A percentile compares a stretch with the other conserved stretches of the same genome.
Conservation (phyloP, 64 coral and sea anemone genomes). For the Dendronephthya gigantea region DNA sequence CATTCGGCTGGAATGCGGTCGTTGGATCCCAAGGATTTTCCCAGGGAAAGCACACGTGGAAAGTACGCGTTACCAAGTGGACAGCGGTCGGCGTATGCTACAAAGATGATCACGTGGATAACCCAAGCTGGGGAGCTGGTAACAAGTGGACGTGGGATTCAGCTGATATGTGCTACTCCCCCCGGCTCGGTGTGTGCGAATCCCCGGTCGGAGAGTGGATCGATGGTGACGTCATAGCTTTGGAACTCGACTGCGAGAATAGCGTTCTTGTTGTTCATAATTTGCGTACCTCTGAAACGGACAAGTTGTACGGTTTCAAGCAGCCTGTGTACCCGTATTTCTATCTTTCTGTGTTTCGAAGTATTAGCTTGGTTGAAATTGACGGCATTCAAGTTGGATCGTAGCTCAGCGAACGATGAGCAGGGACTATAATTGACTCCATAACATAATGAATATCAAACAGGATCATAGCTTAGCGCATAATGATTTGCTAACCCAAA, state of each 20-base stretch:
- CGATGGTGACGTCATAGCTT: not conserved
- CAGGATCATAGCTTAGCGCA: too few species aligned
- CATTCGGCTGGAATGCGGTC: constrained; percentile 5
- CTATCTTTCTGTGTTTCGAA: not conserved
- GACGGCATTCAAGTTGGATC: not conserved
- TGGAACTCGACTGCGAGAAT: not conserved
- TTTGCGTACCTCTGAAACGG: not conserved
- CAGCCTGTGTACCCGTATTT: not conserved
- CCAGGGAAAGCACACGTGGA: not conserved
- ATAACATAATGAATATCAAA: too few species aligned
- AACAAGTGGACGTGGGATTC: constrained; percentile 20
- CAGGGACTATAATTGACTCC: too few species aligned
- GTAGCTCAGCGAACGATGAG: not conserved
- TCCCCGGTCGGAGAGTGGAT: constrained; percentile 10
- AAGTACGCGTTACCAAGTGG: constrained; percentile 15
- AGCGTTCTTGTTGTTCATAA: not conserved
- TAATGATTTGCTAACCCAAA: too few species aligned
- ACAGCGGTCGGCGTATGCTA: constrained; percentile 10
- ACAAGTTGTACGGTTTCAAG: constrained; percentile 8
- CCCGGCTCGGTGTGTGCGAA: not conserved
- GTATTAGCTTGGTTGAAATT: not conserved
- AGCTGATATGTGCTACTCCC: constrained; percentile 15
- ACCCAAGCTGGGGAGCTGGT: constrained; percentile 15
- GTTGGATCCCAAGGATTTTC: not conserved
- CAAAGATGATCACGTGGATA: not conserved